A percentile compares a stretch with the other conserved stretches of the same genome.
Conservation (phyloP, 2,113 vertebrate genomes). For the Vimba vimba region DNA sequence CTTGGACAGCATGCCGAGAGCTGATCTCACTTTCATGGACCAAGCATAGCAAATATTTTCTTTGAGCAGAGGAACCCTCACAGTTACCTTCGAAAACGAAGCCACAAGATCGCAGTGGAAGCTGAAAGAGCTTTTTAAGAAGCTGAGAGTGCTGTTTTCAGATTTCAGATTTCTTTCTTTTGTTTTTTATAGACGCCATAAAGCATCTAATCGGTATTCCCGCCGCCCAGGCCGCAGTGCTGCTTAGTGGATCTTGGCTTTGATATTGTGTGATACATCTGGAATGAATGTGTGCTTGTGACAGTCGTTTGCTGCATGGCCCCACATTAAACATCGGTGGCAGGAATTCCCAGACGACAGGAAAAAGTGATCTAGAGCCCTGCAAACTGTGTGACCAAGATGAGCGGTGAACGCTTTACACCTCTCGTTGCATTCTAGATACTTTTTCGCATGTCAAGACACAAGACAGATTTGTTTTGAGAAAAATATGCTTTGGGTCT, state of each 20-base stretch:
- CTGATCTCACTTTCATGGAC: constrained; percentile 30
- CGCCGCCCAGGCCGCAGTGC: constrained; percentile 55
- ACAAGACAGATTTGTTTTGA: constrained; percentile 36
- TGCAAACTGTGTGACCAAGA: constrained; percentile 21
- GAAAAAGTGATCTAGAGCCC: constrained; percentile 48
- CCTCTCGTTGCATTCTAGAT: constrained; percentile 15
- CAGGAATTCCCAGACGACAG: constrained; percentile 56
- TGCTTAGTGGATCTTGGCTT: constrained; percentile 53
- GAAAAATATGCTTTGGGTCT: constrained; percentile 17
- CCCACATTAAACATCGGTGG: constrained; percentile 57
- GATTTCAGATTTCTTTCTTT: constrained; percentile 36
- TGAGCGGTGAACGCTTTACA: constrained; percentile 31
- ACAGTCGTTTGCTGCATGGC: constrained; percentile 54
- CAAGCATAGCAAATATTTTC: constrained; percentile 15
- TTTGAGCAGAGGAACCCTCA: constrained; percentile 18
- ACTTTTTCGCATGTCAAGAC: constrained; percentile 36
- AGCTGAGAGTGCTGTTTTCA: background rate
- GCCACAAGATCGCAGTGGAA: background rate
- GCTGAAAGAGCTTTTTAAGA: constrained; percentile 21
- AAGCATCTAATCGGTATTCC: constrained; percentile 48
- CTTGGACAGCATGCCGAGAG: background rate
- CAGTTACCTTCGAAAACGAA: constrained; percentile 4
- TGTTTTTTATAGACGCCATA: constrained; percentile 40
- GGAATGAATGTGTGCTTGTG: constrained; percentile 62
- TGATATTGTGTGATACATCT: constrained; percentile 59